phyloP scores from a whole-genome alignment of 1,140 invertebrate species.

The Euschistus heros region DNA sequence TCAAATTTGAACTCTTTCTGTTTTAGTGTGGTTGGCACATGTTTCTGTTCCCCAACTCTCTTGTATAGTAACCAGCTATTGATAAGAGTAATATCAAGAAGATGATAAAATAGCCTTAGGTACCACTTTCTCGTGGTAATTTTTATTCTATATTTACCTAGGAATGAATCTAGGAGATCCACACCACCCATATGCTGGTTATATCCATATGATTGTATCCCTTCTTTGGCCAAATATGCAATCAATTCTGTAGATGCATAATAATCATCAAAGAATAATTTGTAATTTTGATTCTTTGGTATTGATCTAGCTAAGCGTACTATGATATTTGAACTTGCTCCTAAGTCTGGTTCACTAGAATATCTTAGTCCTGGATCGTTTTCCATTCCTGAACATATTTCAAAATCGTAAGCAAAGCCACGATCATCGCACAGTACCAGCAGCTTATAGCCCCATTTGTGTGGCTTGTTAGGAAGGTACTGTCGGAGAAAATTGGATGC shows the following conservation, averaged over 20 bases:
- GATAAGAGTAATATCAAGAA: not conserved
- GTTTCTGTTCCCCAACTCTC: not conserved
- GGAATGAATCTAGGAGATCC: not conserved
- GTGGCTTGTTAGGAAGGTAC: not conserved
- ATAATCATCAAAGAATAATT: not conserved
- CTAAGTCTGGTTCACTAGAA: not conserved
- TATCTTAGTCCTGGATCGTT: not conserved
- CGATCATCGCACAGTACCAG: not conserved
- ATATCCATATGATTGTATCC: not conserved
- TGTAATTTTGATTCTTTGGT: not conserved
- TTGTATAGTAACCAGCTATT: not conserved
- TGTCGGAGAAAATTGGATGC: not conserved
- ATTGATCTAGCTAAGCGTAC: not conserved
- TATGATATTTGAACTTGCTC: not conserved
- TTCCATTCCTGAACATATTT: not conserved
- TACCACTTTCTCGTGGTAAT: not conserved
- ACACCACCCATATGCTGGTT: not conserved
- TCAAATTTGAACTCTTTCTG: not conserved
- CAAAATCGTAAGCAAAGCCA: not conserved
- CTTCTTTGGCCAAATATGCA: no score
- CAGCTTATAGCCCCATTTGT: not conserved
- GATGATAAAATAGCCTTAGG: not conserved
- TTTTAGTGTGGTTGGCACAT: not conserved
- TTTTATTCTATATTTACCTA: not conserved
- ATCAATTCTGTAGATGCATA: not conserved